Conservation (phyloP, 1,140 invertebrate genomes). For the Drosophila virilis region DNA sequence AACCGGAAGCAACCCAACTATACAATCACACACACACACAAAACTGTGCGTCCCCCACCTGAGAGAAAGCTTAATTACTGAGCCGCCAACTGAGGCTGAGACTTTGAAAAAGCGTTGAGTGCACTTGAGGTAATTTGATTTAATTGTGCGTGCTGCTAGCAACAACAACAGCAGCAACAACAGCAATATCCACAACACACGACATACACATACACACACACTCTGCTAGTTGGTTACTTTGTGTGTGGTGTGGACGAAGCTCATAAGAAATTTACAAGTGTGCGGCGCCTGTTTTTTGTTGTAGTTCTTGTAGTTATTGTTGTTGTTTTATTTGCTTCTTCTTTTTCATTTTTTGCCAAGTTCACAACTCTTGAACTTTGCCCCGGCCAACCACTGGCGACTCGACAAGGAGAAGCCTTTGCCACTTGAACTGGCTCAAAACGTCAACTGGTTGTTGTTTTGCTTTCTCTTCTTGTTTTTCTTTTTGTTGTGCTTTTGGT, state of each 20-base stretch:
- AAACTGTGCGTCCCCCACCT: constrained; percentile 47
- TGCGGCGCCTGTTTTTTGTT: constrained; percentile 21
- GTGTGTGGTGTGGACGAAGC: constrained; percentile 20
- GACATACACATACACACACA: constrained; percentile 37
- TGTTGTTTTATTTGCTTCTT: neutral
- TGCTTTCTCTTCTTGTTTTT: constrained; percentile 2
- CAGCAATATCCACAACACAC: neutral
- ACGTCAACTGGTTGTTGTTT: constrained; percentile 29
- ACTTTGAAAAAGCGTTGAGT: constrained; percentile 67
- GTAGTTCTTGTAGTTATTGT: constrained; percentile 1
- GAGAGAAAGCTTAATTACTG: constrained; percentile 72
- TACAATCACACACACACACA: constrained; percentile 8
- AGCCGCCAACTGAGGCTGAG: constrained; percentile 33
- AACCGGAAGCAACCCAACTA: constrained; percentile 48
- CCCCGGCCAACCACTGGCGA: constrained; percentile 16
- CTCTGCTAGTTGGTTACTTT: constrained; percentile 15
- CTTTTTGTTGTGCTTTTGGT: neutral
- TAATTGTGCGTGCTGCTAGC: constrained; percentile 72
- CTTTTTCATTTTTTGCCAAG: constrained; percentile 18
- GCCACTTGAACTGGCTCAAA: constrained; percentile 35
- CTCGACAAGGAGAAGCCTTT: constrained; percentile 9
- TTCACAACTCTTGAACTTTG: constrained; percentile 59
- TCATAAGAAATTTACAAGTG: constrained; percentile 77
- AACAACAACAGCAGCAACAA: constrained; percentile 35
- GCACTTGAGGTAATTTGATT: constrained; percentile 82